Evolutionary conservation across 2,797 vertebrate species (phyloP).

Genomic region (Streptopelia turtur): DNA sequence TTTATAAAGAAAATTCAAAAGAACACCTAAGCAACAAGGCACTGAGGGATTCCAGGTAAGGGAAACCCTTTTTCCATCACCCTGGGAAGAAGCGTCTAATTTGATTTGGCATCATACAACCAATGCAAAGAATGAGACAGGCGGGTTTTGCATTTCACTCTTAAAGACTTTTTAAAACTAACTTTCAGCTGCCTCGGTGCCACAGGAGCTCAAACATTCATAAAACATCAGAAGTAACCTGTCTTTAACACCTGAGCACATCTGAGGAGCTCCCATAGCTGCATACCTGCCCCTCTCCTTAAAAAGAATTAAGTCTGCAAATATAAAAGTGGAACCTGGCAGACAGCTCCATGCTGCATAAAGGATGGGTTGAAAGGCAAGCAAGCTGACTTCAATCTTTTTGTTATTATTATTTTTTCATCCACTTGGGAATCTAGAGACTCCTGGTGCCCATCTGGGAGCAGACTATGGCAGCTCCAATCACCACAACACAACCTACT

Average conservation of each 20-base stretch:
- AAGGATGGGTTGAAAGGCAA: background rate
- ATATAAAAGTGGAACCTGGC: background rate
- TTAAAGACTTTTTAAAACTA: background rate
- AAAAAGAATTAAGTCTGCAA: background rate
- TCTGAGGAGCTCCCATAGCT: background rate
- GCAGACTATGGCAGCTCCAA: background rate
- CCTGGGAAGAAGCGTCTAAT: background rate
- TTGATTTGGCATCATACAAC: background rate
- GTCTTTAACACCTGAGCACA: background rate
- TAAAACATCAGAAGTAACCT: background rate
- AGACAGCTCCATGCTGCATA: background rate
- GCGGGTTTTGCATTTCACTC: background rate
- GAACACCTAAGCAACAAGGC: background rate
- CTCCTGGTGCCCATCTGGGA: background rate
- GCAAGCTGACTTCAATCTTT: background rate
- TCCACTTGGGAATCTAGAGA: background rate
- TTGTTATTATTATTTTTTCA: background rate
- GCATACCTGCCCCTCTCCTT: background rate
- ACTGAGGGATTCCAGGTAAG: accelerated
- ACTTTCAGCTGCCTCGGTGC: background rate
- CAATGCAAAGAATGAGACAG: background rate
- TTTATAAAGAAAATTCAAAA: background rate
- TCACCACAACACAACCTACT: background rate
- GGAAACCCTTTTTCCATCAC: background rate
- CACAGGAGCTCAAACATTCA: background rate